A percentile compares a stretch with the other conserved stretches of the same genome.
These are phyloP conservation scores for Holothuria glaberrima DNA, from an alignment of 35 echinoderm and acorn worm species.

Conservation along the genomic window DNA sequence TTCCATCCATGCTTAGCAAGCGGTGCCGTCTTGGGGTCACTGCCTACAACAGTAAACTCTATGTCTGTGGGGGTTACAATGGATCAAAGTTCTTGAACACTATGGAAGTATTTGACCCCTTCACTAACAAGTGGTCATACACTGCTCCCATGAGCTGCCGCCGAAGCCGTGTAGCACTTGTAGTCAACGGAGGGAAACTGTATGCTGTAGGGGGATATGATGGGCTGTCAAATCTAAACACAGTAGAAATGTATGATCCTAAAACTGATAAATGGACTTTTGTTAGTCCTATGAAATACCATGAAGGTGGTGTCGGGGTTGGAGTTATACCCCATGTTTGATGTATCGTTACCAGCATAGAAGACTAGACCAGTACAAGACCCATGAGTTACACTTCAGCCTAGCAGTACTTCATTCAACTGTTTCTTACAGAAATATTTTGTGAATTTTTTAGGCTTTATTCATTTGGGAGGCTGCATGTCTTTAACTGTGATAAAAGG, in stretches of 20 bases:
- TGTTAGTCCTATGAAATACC: conserved; percentile 77
- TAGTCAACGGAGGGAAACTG: conserved; percentile 85
- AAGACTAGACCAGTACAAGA: not conserved
- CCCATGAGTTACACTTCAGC: not conserved
- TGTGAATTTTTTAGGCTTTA: no score
- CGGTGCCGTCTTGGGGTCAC: conserved; percentile 92
- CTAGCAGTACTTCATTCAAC: not conserved
- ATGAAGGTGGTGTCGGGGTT: conserved; percentile 97
- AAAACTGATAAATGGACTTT: conserved; percentile 77
- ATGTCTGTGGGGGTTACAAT: conserved; percentile 96
- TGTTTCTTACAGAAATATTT: no score
- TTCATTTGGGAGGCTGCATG: not conserved
- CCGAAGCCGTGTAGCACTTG: conserved; percentile 89
- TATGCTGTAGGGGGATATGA: conserved; percentile 98
- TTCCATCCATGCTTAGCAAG: conserved; percentile 93
- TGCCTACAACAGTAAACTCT: conserved; percentile 95
- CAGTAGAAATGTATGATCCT: conserved; percentile 89
- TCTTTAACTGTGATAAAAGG: not conserved
- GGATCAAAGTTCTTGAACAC: conserved; percentile 96
- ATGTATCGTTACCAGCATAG: not conserved
- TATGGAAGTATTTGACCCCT: conserved; percentile 95
- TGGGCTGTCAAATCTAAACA: conserved; percentile 92
- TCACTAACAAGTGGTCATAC: conserved; percentile 79
- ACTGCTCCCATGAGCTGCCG: conserved; percentile 87
- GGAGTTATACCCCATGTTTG: conserved; percentile 85